Percentiles rank a stretch among this genome's conserved stretches.
Conservation (phyloP, 53 echinoderm and acorn worm species). For the Stichopus horrens region DNA sequence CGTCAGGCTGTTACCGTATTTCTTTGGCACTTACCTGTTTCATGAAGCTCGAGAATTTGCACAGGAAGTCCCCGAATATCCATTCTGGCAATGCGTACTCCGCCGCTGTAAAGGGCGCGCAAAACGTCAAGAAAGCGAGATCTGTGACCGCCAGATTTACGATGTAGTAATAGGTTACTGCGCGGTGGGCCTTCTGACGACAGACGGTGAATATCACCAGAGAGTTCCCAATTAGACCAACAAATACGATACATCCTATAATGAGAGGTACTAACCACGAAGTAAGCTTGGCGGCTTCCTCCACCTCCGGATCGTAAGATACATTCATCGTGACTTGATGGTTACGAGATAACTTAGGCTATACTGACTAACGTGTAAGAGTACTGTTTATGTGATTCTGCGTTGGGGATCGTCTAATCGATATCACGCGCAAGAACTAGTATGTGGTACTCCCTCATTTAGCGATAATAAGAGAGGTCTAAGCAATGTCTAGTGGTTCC, state of each 20-base stretch:
- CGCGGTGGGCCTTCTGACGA: constrained; percentile 36
- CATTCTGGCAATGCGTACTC: constrained; percentile 2
- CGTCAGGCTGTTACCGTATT: neutral
- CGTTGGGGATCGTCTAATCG: too few species aligned
- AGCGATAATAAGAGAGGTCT: too few species aligned
- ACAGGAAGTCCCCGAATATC: constrained; percentile 34
- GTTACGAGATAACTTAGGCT: neutral
- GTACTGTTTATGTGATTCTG: too few species aligned
- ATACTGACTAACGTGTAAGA: neutral
- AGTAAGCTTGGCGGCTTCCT: neutral
- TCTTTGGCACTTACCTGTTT: constrained; percentile 32
- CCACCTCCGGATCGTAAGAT: neutral
- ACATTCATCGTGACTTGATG: neutral
- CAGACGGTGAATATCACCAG: constrained; percentile 41
- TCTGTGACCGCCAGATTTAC: constrained; percentile 36
- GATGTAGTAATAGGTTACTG: constrained; percentile 42
- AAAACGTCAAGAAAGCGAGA: constrained; percentile 18
- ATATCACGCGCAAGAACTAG: too few species aligned
- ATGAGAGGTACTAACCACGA: neutral
- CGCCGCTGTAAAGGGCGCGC: constrained; percentile 27
- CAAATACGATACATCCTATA: neutral
- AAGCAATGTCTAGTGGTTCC: too few species aligned
- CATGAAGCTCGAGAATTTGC: constrained; percentile 31
- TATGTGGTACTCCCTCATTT: too few species aligned
- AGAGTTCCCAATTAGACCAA: constrained; percentile 24